Evolutionary conservation across 2,888 invertebrate genomes (phyloP).

Genomic region (Agrochola lota): DNA sequence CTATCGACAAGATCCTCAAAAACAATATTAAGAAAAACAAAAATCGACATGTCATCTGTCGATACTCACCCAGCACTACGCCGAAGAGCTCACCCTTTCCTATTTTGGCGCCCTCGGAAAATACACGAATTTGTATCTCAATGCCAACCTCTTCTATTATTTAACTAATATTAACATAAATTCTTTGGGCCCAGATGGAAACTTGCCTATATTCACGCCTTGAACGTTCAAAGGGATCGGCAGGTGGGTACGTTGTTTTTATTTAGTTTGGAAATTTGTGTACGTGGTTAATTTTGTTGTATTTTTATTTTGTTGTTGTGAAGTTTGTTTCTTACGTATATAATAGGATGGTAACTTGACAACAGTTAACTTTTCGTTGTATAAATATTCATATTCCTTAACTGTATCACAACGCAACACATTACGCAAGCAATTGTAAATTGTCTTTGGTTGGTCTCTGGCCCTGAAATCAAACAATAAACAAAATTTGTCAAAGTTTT

Average conservation of each 20-base stretch:
- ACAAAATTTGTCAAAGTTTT: no score
- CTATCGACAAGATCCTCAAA: neutral
- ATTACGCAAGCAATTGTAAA: no score
- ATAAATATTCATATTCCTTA: no score
- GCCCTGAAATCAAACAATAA: no score
- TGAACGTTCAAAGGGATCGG: constrained; percentile 31
- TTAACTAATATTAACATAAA: constrained; percentile 79
- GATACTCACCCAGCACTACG: constrained; percentile 62
- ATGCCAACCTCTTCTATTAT: constrained; percentile 77
- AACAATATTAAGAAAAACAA: no score
- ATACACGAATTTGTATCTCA: constrained; percentile 79
- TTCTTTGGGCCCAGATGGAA: constrained; percentile 69
- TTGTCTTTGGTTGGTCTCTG: no score
- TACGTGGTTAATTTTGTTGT: neutral
- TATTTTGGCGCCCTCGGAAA: constrained; percentile 64
- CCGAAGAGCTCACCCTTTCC: constrained; percentile 72
- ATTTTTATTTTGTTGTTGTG: neutral
- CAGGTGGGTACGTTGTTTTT: constrained; percentile 43
- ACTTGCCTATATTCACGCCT: constrained; percentile 59
- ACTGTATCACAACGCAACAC: no score
- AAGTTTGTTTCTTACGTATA: no score
- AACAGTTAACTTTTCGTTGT: no score
- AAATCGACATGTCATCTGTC: constrained; percentile 54
- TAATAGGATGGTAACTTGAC: no score
- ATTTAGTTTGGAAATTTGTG: constrained; percentile 17